Percentiles rank a stretch among this genome's conserved stretches.
Conservation (phyloP, 2,113 vertebrate genomes). For the Oenanthe oenanthe region DNA sequence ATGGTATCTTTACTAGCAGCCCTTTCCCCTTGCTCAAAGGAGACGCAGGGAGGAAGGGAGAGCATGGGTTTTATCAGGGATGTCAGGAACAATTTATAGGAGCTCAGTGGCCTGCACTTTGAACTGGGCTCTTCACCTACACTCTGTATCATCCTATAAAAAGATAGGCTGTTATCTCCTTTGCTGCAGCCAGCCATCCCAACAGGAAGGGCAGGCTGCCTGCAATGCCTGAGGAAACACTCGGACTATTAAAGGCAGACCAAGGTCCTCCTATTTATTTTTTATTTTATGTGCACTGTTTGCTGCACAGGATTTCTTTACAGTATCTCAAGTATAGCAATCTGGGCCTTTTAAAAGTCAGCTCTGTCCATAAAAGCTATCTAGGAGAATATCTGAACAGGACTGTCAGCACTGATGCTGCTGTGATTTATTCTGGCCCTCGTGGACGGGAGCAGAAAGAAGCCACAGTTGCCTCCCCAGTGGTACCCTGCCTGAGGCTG, state of each 20-base stretch:
- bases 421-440: background rate
- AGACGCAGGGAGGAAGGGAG: background rate
- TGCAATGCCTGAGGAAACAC: slow-evolving; percentile 16
- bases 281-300: background rate
- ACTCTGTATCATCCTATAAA: slow-evolving; percentile 65
- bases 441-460: background rate
- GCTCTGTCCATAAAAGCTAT: background rate
- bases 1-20: slow-evolving; percentile 64
- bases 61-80: slow-evolving; percentile 44
- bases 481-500: background rate
- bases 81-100: slow-evolving; percentile 71
- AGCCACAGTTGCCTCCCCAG: accelerated
- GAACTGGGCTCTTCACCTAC: slow-evolving; percentile 63
- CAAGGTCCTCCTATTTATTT: slow-evolving; percentile 8
- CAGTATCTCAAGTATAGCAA: background rate
- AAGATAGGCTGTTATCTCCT: slow-evolving; percentile 51
- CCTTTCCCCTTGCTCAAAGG: slow-evolving; percentile 38
- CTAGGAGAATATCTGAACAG: background rate
- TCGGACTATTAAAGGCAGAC: slow-evolving; percentile 15
- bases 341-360: background rate
- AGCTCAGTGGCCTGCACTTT: slow-evolving; percentile 72
- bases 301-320: background rate
- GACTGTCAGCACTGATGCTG: background rate
- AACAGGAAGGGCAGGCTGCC: slow-evolving; percentile 1
- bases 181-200: background rate